Conservation (phyloP, 2,113 vertebrate genomes). For the Clinocottus analis region DNA sequence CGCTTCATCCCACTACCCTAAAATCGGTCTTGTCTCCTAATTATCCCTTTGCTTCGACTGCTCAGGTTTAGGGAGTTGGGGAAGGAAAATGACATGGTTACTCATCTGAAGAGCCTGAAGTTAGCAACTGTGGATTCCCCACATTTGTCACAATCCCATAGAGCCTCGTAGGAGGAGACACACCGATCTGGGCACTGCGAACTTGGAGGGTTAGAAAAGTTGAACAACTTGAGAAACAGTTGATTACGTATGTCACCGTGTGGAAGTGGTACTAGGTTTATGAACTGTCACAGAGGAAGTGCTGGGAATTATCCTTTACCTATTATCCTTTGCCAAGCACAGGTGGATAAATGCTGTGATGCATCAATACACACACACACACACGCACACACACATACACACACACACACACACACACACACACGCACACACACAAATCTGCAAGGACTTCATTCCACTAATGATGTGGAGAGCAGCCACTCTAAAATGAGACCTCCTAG, state of each 20-base stretch:
- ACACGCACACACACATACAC: not conserved
- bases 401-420: slow-evolving; percentile 3
- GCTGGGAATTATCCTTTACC: slow-evolving; percentile 39
- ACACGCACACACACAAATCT: slow-evolving; percentile 49
- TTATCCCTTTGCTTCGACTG: slow-evolving; percentile 63
- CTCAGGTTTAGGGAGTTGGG: slow-evolving; percentile 42
- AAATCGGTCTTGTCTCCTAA: slow-evolving; percentile 60
- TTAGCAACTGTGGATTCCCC: slow-evolving; percentile 24
- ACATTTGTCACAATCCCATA: slow-evolving; percentile 14
- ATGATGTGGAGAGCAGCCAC: slow-evolving; percentile 59
- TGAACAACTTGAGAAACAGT: slow-evolving; percentile 36
- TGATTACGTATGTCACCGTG: slow-evolving; percentile 26
- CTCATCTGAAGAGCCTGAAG: slow-evolving; percentile 58
- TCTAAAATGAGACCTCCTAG: slow-evolving; percentile 54
- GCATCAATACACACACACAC: slow-evolving; percentile 17
- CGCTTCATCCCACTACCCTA: slow-evolving; percentile 50
- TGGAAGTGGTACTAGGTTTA: slow-evolving; percentile 29
- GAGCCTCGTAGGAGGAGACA: slow-evolving; percentile 24
- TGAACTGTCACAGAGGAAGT: slow-evolving; percentile 42
- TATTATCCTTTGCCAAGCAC: slow-evolving; percentile 40
- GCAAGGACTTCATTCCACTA: slow-evolving; percentile 64
- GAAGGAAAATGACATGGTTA: slow-evolving; percentile 45
- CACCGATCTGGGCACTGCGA: not conserved
- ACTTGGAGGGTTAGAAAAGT: slow-evolving; percentile 27
- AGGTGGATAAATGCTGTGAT: slow-evolving; percentile 55